Conservation (phyloP, 2,888 invertebrate species). For the Lasioglossum villosulum region DNA sequence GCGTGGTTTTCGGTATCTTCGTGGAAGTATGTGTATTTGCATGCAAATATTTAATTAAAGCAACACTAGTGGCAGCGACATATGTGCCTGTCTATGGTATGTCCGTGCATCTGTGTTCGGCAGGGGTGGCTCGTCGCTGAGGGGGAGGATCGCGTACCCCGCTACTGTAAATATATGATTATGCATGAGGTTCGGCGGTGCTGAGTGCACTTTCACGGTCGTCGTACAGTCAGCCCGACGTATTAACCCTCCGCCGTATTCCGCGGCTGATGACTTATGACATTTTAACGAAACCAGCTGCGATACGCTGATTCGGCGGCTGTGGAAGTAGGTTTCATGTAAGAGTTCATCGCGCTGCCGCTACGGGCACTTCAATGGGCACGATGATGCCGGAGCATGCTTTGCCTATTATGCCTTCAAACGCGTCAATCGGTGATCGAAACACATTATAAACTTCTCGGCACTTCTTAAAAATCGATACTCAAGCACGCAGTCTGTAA, state of each 20-base stretch:
- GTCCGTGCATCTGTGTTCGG: conserved; percentile 55
- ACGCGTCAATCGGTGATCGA: not conserved
- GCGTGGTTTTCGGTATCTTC: conserved; percentile 35
- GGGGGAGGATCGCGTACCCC: conserved; percentile 46
- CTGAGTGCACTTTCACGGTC: conserved; percentile 80
- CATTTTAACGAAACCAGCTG: conserved; percentile 64
- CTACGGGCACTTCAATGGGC: not conserved
- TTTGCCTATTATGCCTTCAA: not conserved
- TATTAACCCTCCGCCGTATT: conserved; percentile 54
- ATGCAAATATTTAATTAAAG: conserved; percentile 83
- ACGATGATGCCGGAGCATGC: not conserved
- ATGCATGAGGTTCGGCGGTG: conserved; percentile 79
- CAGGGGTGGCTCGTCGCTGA: conserved; percentile 41
- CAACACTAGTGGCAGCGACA: conserved; percentile 66
- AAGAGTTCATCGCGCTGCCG: not conserved
- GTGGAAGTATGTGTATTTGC: conserved; percentile 62
- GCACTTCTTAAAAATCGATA: not conserved
- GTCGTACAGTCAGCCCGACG: conserved; percentile 45
- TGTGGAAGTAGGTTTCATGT: conserved; percentile 23
- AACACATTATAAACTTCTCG: not conserved
- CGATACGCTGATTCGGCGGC: conserved; percentile 52
- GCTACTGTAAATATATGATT: conserved; percentile 82
- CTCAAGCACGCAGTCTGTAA: no score
- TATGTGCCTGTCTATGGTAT: conserved; percentile 67
- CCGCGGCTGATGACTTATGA: conserved; percentile 68